These are phyloP conservation scores for Dasyurus viverrinus DNA, from an alignment of 2,113 vertebrate species.

Conservation along the genomic window DNA sequence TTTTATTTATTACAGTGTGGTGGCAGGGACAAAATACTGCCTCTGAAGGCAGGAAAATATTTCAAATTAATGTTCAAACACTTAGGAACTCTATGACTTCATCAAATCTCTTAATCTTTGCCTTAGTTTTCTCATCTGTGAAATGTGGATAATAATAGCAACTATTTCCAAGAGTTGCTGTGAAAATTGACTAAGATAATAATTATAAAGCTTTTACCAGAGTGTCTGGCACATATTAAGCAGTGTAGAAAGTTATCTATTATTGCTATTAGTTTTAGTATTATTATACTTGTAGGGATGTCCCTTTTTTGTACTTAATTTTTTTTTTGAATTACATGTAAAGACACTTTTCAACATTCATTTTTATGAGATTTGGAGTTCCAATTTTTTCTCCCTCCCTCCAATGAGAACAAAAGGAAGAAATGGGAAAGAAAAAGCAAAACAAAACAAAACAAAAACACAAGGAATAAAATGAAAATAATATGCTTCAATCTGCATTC, in stretches of 20 bases:
- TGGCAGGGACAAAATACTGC: background rate
- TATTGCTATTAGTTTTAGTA: background rate
- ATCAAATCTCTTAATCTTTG: background rate
- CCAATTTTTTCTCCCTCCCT: no score
- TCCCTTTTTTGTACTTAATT: background rate
- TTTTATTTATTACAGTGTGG: background rate
- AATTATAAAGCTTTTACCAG: background rate
- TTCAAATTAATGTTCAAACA: background rate
- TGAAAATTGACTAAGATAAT: background rate
- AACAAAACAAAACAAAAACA: no score
- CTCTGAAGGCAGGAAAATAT: background rate
- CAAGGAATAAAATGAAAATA: no score
- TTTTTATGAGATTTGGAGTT: no score
- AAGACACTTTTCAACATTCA: no score
- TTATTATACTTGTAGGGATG: background rate
- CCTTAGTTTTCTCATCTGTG: background rate
- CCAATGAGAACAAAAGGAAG: no score
- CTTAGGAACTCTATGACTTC: background rate
- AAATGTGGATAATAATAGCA: background rate
- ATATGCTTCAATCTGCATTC: no score
- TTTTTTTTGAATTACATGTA: no score
- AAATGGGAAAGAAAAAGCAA: no score
- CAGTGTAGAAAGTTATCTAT: background rate
- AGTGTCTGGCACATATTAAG: background rate
- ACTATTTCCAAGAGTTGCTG: background rate